Evolutionary conservation across 2,888 invertebrate genomes (phyloP).

Genomic region (Drosophila merina): DNA sequence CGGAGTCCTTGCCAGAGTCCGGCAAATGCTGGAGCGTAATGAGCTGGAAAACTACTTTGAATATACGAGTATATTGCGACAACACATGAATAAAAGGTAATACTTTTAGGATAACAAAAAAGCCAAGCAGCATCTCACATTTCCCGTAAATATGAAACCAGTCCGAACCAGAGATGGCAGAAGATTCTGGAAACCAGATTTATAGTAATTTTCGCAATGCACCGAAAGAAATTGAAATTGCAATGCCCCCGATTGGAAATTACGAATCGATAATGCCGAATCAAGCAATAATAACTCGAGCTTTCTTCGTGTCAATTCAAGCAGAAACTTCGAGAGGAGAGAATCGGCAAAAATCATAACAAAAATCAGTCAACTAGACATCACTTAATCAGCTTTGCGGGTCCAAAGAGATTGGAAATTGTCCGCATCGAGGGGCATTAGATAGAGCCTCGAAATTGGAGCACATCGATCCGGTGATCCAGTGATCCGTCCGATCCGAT

Average conservation of each 20-base stretch:
- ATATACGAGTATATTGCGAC: not conserved
- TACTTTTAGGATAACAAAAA: constrained; percentile 22
- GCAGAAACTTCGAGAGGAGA: constrained; percentile 37
- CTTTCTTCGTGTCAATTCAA: constrained; percentile 55
- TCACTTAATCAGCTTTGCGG: constrained; percentile 57
- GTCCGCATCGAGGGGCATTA: constrained; percentile 23
- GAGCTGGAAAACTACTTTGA: constrained; percentile 44
- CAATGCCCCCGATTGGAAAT: constrained; percentile 7
- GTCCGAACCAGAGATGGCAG: constrained; percentile 24
- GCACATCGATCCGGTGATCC: constrained; percentile 35
- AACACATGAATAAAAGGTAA: constrained; percentile 31
- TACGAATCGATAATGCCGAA: constrained; percentile 13
- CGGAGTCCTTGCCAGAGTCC: constrained; percentile 27
- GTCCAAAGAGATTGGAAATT: constrained; percentile 44
- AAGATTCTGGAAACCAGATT: not conserved
- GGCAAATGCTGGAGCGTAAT: constrained; percentile 24
- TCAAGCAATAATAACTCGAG: constrained; percentile 44
- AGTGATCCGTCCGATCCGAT: constrained; percentile 7
- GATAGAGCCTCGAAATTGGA: constrained; percentile 41
- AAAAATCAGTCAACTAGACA: constrained; percentile 50
- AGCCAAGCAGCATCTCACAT: not conserved
- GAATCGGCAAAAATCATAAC: constrained; percentile 36
- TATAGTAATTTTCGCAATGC: not conserved
- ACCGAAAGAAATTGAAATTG: constrained; percentile 3
- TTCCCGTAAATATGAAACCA: constrained; percentile 18